Percentiles rank a stretch among this genome's conserved stretches.
phyloP scores from a whole-genome alignment of 2,888 invertebrate species.

The Drosophila neotestacea region DNA sequence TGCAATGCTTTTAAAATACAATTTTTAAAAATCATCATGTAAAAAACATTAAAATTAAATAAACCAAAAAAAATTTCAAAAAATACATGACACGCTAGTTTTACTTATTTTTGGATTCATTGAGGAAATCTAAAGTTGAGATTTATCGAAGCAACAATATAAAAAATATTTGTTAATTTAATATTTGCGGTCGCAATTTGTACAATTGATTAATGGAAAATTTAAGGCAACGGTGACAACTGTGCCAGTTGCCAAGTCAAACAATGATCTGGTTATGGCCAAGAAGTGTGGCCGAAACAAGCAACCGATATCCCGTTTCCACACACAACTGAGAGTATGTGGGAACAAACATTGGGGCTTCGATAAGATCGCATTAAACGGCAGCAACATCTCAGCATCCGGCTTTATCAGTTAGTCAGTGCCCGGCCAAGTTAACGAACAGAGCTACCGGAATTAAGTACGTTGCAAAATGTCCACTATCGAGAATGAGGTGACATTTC shows the following conservation, averaged over 20 bases:
- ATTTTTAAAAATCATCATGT: slow-evolving; percentile 76
- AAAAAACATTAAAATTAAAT: slow-evolving; percentile 78
- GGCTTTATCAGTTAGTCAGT: slow-evolving; percentile 44
- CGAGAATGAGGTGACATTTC: slow-evolving; percentile 77
- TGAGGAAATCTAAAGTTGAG: slow-evolving; percentile 11
- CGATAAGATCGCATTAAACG: slow-evolving; percentile 61
- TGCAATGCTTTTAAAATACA: slow-evolving; percentile 83
- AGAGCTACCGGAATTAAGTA: slow-evolving; percentile 12
- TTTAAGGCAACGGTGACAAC: slow-evolving; percentile 57
- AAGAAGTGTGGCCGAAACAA: slow-evolving; percentile 61
- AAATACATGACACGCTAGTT: not conserved
- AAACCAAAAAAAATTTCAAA: slow-evolving; percentile 54
- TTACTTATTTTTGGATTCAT: slow-evolving; percentile 1
- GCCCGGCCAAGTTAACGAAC: slow-evolving; percentile 19
- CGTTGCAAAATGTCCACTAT: slow-evolving; percentile 71
- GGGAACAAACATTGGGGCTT: slow-evolving; percentile 34
- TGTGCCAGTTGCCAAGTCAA: slow-evolving; percentile 58
- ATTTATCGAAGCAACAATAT: not conserved
- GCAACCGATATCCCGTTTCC: slow-evolving; percentile 71
- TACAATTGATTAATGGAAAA: slow-evolving; percentile 69
- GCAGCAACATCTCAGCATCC: slow-evolving; percentile 49
- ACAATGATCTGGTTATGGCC: slow-evolving; percentile 20
- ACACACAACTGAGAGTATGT: not conserved
- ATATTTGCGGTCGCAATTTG: slow-evolving; percentile 50
- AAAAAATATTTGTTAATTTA: slow-evolving; percentile 5